Evolutionary conservation across 1,140 invertebrate genomes (phyloP).

Genomic region (Druon quercuslanigerum): DNA sequence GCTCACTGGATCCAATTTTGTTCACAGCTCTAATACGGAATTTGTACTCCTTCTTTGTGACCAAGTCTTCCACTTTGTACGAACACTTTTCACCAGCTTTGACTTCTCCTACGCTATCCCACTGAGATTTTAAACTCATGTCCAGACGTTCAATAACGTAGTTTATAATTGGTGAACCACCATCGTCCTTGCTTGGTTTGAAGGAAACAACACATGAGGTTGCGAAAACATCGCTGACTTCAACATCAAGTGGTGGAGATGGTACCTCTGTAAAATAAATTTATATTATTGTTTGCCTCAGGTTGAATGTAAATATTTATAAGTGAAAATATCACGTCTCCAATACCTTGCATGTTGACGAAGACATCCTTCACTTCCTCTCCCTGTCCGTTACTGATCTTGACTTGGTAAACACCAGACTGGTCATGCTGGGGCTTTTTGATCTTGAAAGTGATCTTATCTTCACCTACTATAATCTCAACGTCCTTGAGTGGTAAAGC

Average conservation of each 20-base stretch:
- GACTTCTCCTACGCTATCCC: conserved; percentile 89
- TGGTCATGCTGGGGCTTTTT: conserved; percentile 90
- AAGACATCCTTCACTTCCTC: conserved; percentile 89
- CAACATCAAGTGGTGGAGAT: conserved; percentile 88
- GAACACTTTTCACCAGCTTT: conserved; percentile 79
- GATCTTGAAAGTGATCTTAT: conserved; percentile 91
- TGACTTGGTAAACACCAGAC: conserved; percentile 90
- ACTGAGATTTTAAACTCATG: conserved; percentile 89
- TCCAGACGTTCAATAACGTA: conserved; percentile 98
- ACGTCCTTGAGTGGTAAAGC: conserved; percentile 89
- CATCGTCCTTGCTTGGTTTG: conserved; percentile 95
- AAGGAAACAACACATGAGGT: conserved; percentile 94
- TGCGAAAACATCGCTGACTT: conserved; percentile 94
- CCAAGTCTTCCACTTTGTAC: conserved; percentile 92
- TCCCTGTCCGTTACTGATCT: conserved; percentile 90
- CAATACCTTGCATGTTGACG: conserved; percentile 88
- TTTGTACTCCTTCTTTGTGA: conserved; percentile 93
- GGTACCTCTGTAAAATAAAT: conserved; percentile 84
- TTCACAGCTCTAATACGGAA: conserved; percentile 97
- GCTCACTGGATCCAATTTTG: conserved; percentile 91
- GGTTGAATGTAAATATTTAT: no score
- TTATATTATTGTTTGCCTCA: no score
- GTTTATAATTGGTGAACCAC: conserved; percentile 91
- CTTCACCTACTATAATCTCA: conserved; percentile 91
- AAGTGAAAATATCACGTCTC: conserved; percentile 7